Base-by-base conservation (phyloP, 1,140 invertebrate genomes). In the Caenorhabditis brenneri region DNA sequence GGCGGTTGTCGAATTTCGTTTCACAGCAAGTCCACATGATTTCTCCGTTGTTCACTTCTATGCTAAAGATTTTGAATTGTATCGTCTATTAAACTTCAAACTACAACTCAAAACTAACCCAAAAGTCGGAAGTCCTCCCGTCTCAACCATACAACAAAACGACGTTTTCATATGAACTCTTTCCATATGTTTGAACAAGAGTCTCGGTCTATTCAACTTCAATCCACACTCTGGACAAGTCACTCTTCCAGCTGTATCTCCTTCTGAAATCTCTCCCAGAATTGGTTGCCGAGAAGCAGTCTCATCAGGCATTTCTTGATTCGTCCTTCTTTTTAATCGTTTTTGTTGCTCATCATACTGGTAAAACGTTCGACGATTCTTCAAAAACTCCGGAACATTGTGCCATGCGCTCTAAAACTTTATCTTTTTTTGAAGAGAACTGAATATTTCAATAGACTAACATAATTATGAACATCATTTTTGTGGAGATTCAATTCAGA, bases 401-500 rank as follows among this genome's bases (percentile, higher is more conserved):
- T 33, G 2, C 65, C 65, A 74, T 1, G 65, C 36, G 10, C 36
- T 74, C 65, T 74, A n/a, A 74, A 42, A 65, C 4, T 36, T 22
- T 16, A 36, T 36, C 33, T 16, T 27, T 36, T 36, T 51, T n/a
- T n/a, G n/a, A n/a, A n/a, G 15, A 51, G 5, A 19, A 19, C 2
- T 51, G 27, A 55, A 42, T 42, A 12, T 12, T 74, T 12, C 5
- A 42, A 24, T 9, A 24, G 10, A 42, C 65, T 74, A 27, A 74
- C 65, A 46, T 74, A 74, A 42, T 74, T 74, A 46, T 87, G 86
- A 10, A 83, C 39, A 39, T 87, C 85, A 16, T 53, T 79, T 74
- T 87, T 87, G 55, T 87, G 86, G 15, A 79, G 46, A 65, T 87
- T 87, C 42, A 87, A 33, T 29, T 87, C 86, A 5, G 85, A 60